Conservation (phyloP, 2,888 invertebrate genomes). For the Atherix ibis region DNA sequence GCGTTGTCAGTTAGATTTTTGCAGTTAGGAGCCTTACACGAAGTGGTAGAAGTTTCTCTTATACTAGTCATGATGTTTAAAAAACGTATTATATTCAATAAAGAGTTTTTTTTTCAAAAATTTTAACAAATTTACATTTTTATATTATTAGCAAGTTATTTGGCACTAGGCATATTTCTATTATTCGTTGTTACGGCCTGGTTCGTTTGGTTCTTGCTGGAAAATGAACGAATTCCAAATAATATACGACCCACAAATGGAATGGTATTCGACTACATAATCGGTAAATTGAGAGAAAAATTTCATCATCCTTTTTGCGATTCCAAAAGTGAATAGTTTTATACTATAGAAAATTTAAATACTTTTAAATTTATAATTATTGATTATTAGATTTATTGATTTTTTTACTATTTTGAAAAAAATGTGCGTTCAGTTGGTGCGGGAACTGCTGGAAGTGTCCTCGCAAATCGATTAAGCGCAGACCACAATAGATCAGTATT, state of each 20-base stretch:
- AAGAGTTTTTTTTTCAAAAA: no score
- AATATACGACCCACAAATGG: slow-evolving; percentile 3
- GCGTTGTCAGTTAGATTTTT: no score
- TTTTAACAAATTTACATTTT: no score
- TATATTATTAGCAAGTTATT: no score
- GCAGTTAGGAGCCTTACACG: no score
- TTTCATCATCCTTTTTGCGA: no score
- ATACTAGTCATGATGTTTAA: no score
- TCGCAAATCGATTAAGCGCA: slow-evolving; percentile 47
- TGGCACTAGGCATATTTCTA: no score
- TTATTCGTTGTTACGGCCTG: slow-evolving; percentile 1
- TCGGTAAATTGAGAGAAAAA: slow-evolving; percentile 11
- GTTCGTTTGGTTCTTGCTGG: slow-evolving; percentile 8
- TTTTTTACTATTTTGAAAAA: background rate
- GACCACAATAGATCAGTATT: slow-evolving; percentile 40
- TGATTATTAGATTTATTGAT: background rate
- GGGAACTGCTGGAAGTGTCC: slow-evolving; percentile 54
- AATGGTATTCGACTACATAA: slow-evolving; percentile 11
- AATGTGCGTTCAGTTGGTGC: slow-evolving; percentile 43
- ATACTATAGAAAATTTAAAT: no score
- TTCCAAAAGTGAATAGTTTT: no score
- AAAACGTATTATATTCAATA: no score
- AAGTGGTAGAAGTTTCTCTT: no score
- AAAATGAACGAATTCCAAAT: slow-evolving; percentile 10
- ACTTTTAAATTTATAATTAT: background rate